Evolutionary conservation across 1,140 invertebrate species (phyloP), one percentile per base, ranked within the genome.

Genomic region (Dinoponera quadriceps): DNA sequence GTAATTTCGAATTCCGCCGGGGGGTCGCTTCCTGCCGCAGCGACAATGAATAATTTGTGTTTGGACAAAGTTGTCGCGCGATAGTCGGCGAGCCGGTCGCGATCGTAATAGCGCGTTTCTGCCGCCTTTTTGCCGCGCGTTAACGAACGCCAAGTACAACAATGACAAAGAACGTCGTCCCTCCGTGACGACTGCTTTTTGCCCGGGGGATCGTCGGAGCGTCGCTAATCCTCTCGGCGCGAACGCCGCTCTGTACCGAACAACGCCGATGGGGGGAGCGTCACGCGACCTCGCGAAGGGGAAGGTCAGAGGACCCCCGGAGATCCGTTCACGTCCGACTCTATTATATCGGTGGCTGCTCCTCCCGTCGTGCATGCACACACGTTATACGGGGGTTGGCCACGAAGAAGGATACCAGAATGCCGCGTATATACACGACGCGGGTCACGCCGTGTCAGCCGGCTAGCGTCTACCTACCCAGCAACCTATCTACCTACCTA

Each of bases 271-370:
- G 66, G 54, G 69, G 59, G 55, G 62, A 60, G 80, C 75, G 81
- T 73, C 66, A 84, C 44, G 73, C 62, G 88, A 88, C 87, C 88
- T 69, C 62, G 22, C 60, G 60, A 85, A 85, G 85, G 87, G 87
- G 85, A 89, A 78, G 88, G 86, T 90, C 88, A 88, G 85, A 90
- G 90, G 86, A 89, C 82, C 84, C 90, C 86, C 62, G 86, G 69
- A 74, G 90, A 86, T 86, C 62, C 59, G 82, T 81, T 83, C 83
- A 60, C 77, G 75, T 84, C 85, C 83, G 83, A 69, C 83, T 87
- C 87, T 78, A 88, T 91, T 90, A 88, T 85, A 85, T 77, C 59
- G 88, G 73, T 72, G 83, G 89, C 65, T 48, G 55, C 22, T 51
- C 49, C 54, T 49, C 63, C 63, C 54, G 33, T 33, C 77, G 82